Conservation (phyloP, 2,888 invertebrate species). For the Noctua janthina region DNA sequence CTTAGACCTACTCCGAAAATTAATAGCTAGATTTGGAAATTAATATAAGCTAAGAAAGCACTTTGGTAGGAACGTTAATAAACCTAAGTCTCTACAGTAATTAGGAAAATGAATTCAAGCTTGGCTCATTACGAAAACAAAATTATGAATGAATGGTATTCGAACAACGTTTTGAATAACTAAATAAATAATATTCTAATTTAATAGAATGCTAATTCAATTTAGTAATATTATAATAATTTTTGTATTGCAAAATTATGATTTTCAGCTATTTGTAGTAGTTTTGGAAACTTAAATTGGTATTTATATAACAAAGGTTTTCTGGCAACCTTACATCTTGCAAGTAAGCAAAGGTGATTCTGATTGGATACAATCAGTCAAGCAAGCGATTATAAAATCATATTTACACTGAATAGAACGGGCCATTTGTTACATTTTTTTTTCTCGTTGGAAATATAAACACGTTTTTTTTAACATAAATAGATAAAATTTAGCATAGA, state of each 20-base stretch:
- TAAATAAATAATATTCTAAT: background rate
- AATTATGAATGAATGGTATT: constrained; percentile 30
- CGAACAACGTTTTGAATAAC: constrained; percentile 9
- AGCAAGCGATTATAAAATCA: background rate
- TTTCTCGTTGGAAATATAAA: background rate
- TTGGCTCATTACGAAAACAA: constrained; percentile 21
- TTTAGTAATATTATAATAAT: background rate
- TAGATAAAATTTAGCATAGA: background rate
- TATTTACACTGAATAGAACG: background rate
- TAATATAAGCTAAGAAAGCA: constrained; percentile 41
- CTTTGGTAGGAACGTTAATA: constrained; percentile 24
- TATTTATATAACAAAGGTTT: background rate
- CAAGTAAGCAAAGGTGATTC: background rate
- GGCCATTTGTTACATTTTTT: background rate
- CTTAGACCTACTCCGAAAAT: constrained; percentile 17
- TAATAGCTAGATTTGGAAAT: constrained; percentile 27
- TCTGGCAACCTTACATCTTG: background rate
- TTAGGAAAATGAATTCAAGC: constrained; percentile 42
- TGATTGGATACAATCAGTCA: background rate
- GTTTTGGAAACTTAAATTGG: background rate
- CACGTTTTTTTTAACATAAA: background rate
- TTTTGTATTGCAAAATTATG: background rate
- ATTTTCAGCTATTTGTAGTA: background rate
- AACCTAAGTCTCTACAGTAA: constrained; percentile 25
- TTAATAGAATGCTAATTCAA: background rate